Evolutionary conservation across 2,113 vertebrate species (phyloP).

Genomic region (Saimiri boliviensis): DNA sequence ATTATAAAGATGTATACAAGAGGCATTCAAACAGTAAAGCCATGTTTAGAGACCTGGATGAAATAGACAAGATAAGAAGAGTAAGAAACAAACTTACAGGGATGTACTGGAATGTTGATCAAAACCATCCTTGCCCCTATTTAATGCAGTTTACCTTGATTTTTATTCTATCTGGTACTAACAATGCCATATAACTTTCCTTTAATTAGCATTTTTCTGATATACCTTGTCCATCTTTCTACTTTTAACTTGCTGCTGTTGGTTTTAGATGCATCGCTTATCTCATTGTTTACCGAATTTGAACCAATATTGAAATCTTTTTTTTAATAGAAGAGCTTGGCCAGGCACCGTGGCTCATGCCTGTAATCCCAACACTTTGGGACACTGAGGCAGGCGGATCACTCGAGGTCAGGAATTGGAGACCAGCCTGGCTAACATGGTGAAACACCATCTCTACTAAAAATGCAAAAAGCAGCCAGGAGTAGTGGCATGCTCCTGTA

Average conservation of each 20-base stretch:
- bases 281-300: conserved; percentile 46
- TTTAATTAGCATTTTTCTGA: conserved; percentile 45
- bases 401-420: too few relatives aligned
- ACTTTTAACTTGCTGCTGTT: conserved; percentile 49
- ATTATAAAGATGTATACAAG: conserved; percentile 74
- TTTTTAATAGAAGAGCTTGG: neutral
- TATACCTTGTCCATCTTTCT: conserved; percentile 29
- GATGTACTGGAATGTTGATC: conserved; percentile 66
- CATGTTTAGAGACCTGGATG: conserved; percentile 64
- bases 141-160: conserved; percentile 57
- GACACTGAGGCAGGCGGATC: too few relatives aligned
- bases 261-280: conserved; percentile 43
- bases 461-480: too few relatives aligned
- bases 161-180: conserved; percentile 1
- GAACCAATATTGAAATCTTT: conserved; percentile 36
- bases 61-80: conserved; percentile 68
- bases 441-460: too few relatives aligned
- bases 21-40: conserved; percentile 67
- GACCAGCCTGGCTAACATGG: too few relatives aligned
- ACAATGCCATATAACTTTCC: conserved; percentile 37
- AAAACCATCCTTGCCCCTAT: conserved; percentile 62
- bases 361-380: too few relatives aligned
- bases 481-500: too few relatives aligned
- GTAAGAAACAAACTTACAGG: conserved; percentile 68
- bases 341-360: too few relatives aligned